A percentile compares a stretch with the other conserved stretches of the same genome.
These are phyloP conservation scores for Graptemys geographica DNA, from an alignment of 2,797 vertebrate genomes.

Conservation along the genomic window DNA sequence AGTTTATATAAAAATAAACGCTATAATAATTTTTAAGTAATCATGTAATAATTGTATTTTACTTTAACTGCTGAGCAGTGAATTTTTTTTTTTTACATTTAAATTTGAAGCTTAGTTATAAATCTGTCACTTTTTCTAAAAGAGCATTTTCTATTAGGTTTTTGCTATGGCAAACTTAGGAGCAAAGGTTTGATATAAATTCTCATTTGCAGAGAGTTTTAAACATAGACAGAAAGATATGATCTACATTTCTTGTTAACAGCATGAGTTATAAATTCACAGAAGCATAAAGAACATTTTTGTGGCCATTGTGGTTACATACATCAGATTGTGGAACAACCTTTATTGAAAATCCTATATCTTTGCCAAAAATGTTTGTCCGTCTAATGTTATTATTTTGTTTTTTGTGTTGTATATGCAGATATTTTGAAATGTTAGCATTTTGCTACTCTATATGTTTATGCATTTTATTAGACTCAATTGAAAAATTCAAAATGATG, in stretches of 20 bases:
- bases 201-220: neutral
- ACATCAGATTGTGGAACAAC: neutral
- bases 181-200: accelerated
- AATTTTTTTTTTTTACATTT: neutral
- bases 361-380: neutral
- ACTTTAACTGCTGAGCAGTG: neutral
- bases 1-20: neutral
- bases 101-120: neutral
- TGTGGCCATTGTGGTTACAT: neutral
- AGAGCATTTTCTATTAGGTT: neutral
- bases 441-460: slow-evolving; percentile 43
- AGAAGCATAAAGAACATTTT: neutral
- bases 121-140: neutral
- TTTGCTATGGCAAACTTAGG: neutral
- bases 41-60: neutral
- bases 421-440: slow-evolving; percentile 22
- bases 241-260: neutral
- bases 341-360: neutral
- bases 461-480: slow-evolving; percentile 76
- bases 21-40: neutral
- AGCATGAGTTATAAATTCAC: neutral
- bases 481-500: slow-evolving; percentile 65
- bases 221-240: neutral
- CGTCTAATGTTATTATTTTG: neutral
- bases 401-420: neutral